A percentile compares a stretch with the other conserved stretches of the same genome.
Evolutionary conservation across 2,797 vertebrate species (phyloP).

Genomic region (Odontamblyopus lacepedii): DNA sequence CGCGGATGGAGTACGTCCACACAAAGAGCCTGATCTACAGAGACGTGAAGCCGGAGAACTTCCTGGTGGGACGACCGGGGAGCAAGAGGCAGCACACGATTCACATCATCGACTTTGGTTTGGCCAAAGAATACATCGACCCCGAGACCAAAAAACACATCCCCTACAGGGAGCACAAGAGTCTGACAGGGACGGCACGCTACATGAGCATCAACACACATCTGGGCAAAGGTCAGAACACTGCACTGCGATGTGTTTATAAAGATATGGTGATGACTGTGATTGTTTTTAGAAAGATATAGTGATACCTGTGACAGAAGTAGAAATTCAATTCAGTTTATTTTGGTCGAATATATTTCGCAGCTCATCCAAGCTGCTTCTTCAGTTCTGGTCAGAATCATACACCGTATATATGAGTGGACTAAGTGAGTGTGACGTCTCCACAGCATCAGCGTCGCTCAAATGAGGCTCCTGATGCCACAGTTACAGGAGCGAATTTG

Average conservation of each 20-base stretch:
- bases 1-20: constrained; percentile 97
- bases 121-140: constrained; percentile 99
- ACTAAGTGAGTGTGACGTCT: no score
- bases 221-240: constrained; percentile 88
- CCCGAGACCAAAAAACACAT: constrained; percentile 99
- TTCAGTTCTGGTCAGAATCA: no score
- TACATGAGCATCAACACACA: constrained; percentile 99
- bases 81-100: constrained; percentile 95
- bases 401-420: no score
- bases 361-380: no score
- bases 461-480: no score
- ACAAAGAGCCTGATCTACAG: constrained; percentile 98
- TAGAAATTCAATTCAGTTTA: no score
- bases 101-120: constrained; percentile 98
- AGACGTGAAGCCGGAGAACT: constrained; percentile 98
- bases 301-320: no score
- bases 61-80: constrained; percentile 94
- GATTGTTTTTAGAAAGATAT: no score
- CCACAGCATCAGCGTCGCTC: no score
- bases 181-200: constrained; percentile 95
- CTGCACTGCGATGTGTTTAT: not conserved
- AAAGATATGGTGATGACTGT: no score
- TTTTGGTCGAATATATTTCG: no score
- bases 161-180: constrained; percentile 99
- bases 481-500: no score